Conservation (phyloP, 2,113 vertebrate genomes). For the Anguilla rostrata region DNA sequence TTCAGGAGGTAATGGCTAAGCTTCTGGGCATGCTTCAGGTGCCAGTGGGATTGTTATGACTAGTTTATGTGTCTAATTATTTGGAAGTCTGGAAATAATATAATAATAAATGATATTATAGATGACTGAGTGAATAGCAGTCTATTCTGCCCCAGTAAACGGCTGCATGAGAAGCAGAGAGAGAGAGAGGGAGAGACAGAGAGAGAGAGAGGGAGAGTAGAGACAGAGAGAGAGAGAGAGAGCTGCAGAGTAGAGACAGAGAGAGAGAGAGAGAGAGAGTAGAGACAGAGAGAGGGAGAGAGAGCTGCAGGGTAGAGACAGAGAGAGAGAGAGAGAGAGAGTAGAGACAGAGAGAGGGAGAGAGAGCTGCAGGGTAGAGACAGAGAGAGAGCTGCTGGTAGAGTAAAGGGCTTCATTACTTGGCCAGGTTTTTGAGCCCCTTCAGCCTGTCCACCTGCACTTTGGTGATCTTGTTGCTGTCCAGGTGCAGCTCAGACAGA, state of each 20-base stretch:
- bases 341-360: not conserved
- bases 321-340: too few relatives aligned
- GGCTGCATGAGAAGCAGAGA: not conserved
- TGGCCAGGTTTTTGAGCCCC: constrained; percentile 87
- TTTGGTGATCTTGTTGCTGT: constrained; percentile 93
- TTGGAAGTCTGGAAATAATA: not conserved
- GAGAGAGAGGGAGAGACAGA: not conserved
- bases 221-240: too few relatives aligned
- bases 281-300: too few relatives aligned
- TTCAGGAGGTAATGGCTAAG: not conserved
- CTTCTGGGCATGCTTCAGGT: too few relatives aligned
- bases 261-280: too few relatives aligned
- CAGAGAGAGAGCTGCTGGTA: not conserved
- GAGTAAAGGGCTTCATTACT: constrained; percentile 73
- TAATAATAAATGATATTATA: not conserved
- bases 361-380: too few relatives aligned
- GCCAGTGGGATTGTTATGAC: not conserved
- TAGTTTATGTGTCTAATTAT: not conserved
- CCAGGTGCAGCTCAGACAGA: constrained; percentile 93
- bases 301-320: too few relatives aligned
- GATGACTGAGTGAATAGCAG: too few relatives aligned
- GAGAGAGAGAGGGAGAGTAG: too few relatives aligned
- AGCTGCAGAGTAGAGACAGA: too few relatives aligned
- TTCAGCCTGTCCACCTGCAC: constrained; percentile 78
- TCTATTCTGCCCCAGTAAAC: too few relatives aligned